Conservation (phyloP, 2,888 invertebrate genomes). For the Thera britannica region DNA sequence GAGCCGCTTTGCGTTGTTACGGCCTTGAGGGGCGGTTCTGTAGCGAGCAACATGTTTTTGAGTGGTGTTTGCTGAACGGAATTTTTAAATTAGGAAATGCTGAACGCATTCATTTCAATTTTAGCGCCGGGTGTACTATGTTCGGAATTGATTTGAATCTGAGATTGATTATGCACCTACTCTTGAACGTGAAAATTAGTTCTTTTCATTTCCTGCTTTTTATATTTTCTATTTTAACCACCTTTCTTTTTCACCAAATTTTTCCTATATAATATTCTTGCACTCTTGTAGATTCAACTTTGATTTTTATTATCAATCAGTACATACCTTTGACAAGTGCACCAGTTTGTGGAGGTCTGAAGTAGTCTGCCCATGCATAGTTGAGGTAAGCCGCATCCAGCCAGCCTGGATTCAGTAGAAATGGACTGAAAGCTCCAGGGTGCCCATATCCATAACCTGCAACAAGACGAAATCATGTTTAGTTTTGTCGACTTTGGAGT, state of each 20-base stretch:
- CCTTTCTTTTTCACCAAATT: not conserved
- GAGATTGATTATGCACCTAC: constrained; percentile 45
- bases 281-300: not conserved
- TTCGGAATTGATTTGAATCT: constrained; percentile 29
- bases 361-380: constrained; percentile 90
- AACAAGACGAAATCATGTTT: constrained; percentile 56
- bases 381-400: constrained; percentile 93
- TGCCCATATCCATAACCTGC: constrained; percentile 92
- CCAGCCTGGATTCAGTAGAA: constrained; percentile 93
- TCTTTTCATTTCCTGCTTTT: constrained; percentile 3
- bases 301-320: constrained; percentile 1
- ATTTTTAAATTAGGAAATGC: constrained; percentile 82
- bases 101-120: constrained; percentile 57
- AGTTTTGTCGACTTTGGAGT: constrained; percentile 21
- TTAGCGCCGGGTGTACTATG: constrained; percentile 13
- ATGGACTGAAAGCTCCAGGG: constrained; percentile 90
- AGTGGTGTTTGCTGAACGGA: constrained; percentile 79
- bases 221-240: not conserved
- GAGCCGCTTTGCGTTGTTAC: constrained; percentile 78
- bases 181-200: not conserved
- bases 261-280: too few species aligned
- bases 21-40: constrained; percentile 79
- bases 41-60: constrained; percentile 76
- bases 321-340: constrained; percentile 86
- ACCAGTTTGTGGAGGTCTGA: constrained; percentile 80